These are phyloP conservation scores for Apocheima hispidaria DNA, from an alignment of 2,888 invertebrate genomes.

Conservation along the genomic window DNA sequence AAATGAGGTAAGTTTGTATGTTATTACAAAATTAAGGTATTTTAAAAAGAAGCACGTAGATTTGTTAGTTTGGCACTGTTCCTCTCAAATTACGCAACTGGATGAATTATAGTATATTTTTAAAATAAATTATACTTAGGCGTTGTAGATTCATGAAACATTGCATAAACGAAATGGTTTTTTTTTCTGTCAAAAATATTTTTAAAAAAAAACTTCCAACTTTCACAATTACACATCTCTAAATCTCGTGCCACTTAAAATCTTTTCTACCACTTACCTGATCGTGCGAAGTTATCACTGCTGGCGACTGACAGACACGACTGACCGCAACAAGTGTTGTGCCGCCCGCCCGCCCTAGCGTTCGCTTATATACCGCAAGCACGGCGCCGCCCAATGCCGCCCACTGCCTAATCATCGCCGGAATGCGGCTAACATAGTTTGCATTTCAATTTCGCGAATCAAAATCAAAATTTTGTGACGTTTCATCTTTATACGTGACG, in stretches of 20 bases:
- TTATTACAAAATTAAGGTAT: too few relatives aligned
- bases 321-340: conserved; percentile 80
- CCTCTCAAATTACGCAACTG: too few relatives aligned
- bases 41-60: too few relatives aligned
- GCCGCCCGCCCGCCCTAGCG: conserved; percentile 68
- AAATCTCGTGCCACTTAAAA: conserved; percentile 1
- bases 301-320: conserved; percentile 50
- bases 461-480: conserved; percentile 64
- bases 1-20: too few relatives aligned
- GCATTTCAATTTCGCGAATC: conserved; percentile 75
- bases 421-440: conserved; percentile 76
- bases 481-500: conserved; percentile 25
- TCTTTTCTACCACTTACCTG: conserved; percentile 67
- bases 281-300: conserved; percentile 56
- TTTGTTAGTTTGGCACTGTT: too few relatives aligned
- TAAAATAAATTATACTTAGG: too few relatives aligned
- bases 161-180: too few relatives aligned
- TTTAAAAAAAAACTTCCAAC: neutral
- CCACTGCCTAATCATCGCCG: conserved; percentile 73
- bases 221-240: neutral
- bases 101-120: too few relatives aligned
- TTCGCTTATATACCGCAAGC: conserved; percentile 73
- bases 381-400: conserved; percentile 67
- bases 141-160: too few relatives aligned
- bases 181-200: too few relatives aligned